These are phyloP conservation scores for Heliconius ethilla DNA, from an alignment of 2,888 invertebrate species.

Conservation along the genomic window DNA sequence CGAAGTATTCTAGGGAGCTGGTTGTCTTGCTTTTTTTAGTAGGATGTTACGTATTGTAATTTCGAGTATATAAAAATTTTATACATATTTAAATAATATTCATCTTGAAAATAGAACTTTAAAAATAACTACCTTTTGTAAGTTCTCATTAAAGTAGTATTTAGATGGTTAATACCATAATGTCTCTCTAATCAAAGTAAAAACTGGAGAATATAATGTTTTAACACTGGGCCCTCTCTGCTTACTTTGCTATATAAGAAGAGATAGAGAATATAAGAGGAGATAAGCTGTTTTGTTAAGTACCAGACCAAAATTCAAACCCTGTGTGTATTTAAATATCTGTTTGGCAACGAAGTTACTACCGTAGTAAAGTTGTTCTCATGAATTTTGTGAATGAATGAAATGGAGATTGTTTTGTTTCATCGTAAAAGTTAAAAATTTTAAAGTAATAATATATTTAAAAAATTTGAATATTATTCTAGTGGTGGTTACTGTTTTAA, in stretches of 20 bases:
- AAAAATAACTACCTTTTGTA: too few relatives aligned
- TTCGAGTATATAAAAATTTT: background rate
- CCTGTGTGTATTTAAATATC: background rate
- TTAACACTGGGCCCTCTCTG: background rate
- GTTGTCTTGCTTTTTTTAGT: background rate
- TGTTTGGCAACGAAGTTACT: background rate
- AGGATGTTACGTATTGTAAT: too few relatives aligned
- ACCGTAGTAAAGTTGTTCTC: background rate
- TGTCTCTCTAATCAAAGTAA: too few relatives aligned
- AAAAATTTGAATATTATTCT: background rate
- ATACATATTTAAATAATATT: background rate
- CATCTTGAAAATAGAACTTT: background rate
- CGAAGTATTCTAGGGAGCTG: background rate
- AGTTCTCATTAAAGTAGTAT: too few relatives aligned
- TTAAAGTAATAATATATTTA: background rate
- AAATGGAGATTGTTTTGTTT: background rate
- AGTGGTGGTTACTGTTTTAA: background rate
- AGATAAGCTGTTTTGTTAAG: background rate
- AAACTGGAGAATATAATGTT: background rate
- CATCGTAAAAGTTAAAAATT: background rate
- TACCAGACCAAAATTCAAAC: background rate
- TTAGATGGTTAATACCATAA: background rate
- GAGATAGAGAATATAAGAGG: too few relatives aligned
- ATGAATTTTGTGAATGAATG: background rate
- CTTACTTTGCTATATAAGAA: too few relatives aligned